A percentile compares a stretch with the other conserved stretches of the same genome.
Evolutionary conservation across 2,113 vertebrate species (phyloP).

Genomic region (Anguilla rostrata): DNA sequence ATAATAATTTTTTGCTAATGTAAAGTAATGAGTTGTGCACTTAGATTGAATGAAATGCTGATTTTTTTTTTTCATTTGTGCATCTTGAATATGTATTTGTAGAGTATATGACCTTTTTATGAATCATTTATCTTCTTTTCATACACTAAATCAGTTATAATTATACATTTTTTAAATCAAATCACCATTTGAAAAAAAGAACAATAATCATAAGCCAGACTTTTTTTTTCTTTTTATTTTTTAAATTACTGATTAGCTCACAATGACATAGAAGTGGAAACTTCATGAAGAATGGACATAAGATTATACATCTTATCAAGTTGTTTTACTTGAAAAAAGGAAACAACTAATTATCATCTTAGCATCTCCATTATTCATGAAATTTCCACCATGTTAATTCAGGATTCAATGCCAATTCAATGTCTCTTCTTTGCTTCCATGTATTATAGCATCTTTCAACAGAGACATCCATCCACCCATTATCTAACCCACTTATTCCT

Average conservation of each 20-base stretch:
- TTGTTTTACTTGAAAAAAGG: too few species aligned
- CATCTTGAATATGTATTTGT: slow-evolving; percentile 2
- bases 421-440: too few species aligned
- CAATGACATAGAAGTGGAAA: not conserved
- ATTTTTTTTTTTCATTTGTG: not conserved
- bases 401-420: too few species aligned
- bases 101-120: not conserved
- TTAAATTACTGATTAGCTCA: not conserved
- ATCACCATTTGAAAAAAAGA: not conserved
- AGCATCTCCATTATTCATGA: too few species aligned
- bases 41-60: not conserved
- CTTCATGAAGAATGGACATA: too few species aligned
- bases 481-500: too few species aligned
- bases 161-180: not conserved
- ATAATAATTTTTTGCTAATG: slow-evolving; percentile 61
- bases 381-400: too few species aligned
- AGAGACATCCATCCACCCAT: too few species aligned
- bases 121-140: not conserved
- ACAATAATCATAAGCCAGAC: not conserved
- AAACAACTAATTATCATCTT: too few species aligned
- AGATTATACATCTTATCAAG: too few species aligned
- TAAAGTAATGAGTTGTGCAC: slow-evolving; percentile 54
- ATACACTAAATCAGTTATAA: not conserved
- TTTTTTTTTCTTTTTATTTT: not conserved
- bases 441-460: too few species aligned